A percentile compares a stretch with the other conserved stretches of the same genome.
phyloP scores from a whole-genome alignment of 2,797 vertebrate species.

The Eupleurogrammus muticus region DNA sequence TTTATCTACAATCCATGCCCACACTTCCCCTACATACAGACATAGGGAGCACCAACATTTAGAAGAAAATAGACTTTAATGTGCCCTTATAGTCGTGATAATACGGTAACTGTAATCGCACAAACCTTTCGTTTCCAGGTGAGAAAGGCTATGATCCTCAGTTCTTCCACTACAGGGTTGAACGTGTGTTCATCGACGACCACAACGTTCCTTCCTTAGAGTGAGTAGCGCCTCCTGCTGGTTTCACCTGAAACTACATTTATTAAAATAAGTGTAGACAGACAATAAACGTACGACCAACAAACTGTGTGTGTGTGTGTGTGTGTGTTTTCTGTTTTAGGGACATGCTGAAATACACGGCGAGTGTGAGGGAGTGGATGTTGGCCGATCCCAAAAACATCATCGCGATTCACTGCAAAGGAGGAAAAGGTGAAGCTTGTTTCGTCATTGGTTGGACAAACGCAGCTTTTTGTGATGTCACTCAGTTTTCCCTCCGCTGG shows the following conservation, averaged over 20 bases:
- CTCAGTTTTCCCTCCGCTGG: neutral
- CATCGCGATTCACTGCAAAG: conserved; percentile 94
- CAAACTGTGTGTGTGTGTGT: neutral
- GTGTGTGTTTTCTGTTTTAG: conserved; percentile 74
- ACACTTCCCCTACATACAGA: too few relatives aligned
- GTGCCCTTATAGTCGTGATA: too few relatives aligned
- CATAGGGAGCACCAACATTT: too few relatives aligned
- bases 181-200: conserved; percentile 93
- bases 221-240: conserved; percentile 81
- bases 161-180: conserved; percentile 92
- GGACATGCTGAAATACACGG: conserved; percentile 92
- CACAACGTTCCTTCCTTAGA: conserved; percentile 92
- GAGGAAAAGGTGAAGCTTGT: conserved; percentile 94
- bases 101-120: neutral
- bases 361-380: conserved; percentile 91
- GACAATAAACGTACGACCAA: neutral
- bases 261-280: too few relatives aligned
- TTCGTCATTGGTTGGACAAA: too few relatives aligned
- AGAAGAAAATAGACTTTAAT: too few relatives aligned
- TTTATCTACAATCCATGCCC: too few relatives aligned
- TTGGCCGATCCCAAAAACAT: conserved; percentile 87
- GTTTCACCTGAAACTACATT: neutral
- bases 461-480: too few relatives aligned
- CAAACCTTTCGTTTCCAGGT: conserved; percentile 78
- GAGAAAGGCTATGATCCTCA: conserved; percentile 93